Percentiles rank a stretch among this genome's conserved stretches.
These are phyloP conservation scores for Coracopsis vasa DNA, from an alignment of 2,113 vertebrate genomes.

Conservation along the genomic window DNA sequence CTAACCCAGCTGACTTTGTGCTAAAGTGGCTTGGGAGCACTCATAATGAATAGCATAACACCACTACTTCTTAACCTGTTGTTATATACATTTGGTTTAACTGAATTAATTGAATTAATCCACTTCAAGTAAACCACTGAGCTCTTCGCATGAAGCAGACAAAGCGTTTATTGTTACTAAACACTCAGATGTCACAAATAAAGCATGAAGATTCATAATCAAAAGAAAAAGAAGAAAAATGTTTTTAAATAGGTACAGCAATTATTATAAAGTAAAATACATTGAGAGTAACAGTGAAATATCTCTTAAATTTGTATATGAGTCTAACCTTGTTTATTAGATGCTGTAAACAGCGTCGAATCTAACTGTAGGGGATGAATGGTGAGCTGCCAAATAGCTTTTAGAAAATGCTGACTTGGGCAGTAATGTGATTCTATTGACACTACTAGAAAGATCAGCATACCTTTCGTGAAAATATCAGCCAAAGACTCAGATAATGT, in stretches of 20 bases:
- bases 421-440: slow-evolving; percentile 63
- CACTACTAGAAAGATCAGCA: slow-evolving; percentile 63
- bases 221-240: background rate
- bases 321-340: background rate
- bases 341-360: background rate
- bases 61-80: background rate
- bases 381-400: slow-evolving; percentile 49
- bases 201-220: background rate
- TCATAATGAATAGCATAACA: background rate
- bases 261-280: background rate
- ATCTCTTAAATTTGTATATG: background rate
- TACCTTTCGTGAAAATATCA: slow-evolving; percentile 46
- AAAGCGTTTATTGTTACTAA: background rate
- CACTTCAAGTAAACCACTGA: slow-evolving; percentile 6
- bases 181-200: background rate
- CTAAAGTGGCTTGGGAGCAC: background rate
- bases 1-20: background rate
- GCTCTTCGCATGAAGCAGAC: background rate
- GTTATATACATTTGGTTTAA: background rate
- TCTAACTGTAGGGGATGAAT: slow-evolving; percentile 7
- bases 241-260: background rate
- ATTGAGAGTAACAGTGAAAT: background rate
- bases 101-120: slow-evolving; percentile 26
- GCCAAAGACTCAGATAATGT: background rate
- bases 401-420: slow-evolving; percentile 53